These are phyloP conservation scores for Aythya baeri DNA, from an alignment of 2,113 vertebrate species.

Conservation along the genomic window DNA sequence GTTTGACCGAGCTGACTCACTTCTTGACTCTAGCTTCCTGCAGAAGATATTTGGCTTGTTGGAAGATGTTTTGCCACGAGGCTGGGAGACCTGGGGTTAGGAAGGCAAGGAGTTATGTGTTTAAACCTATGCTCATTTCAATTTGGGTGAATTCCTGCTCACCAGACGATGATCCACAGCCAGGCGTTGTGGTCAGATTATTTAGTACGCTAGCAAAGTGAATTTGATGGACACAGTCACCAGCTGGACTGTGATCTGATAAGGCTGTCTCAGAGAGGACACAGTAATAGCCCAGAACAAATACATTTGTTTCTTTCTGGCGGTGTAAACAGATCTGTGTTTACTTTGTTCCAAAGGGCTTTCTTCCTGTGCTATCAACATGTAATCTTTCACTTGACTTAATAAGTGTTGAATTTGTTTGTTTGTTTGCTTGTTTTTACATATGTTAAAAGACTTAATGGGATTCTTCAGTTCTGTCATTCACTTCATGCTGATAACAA, in stretches of 20 bases:
- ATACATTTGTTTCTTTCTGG: slow-evolving; percentile 9
- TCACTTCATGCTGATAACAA: background rate
- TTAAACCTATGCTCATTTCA: slow-evolving; percentile 7
- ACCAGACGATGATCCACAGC: slow-evolving; percentile 48
- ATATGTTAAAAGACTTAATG: slow-evolving; percentile 31
- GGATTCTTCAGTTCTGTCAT: background rate
- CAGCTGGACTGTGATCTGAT: slow-evolving; percentile 56
- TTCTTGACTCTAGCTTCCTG: slow-evolving; percentile 9
- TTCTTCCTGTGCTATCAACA: background rate
- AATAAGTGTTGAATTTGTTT: background rate
- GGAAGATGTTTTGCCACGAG: background rate
- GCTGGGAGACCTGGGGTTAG: background rate
- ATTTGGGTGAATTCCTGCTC: slow-evolving; percentile 54
- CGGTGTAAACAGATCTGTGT: slow-evolving; percentile 45
- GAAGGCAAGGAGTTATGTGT: background rate
- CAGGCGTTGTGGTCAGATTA: slow-evolving; percentile 30
- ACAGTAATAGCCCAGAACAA: slow-evolving; percentile 19
- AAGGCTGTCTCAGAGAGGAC: slow-evolving; percentile 19
- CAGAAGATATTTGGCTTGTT: background rate
- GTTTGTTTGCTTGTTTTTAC: slow-evolving; percentile 39
- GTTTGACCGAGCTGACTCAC: background rate
- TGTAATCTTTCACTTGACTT: slow-evolving; percentile 40
- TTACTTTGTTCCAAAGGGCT: slow-evolving; percentile 3
- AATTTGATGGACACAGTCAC: slow-evolving; percentile 38
- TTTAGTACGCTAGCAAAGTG: slow-evolving; percentile 38